Evolutionary conservation across 2,797 vertebrate genomes (phyloP), one percentile per base, ranked within the genome.

Genomic region (Merluccius polli): DNA sequence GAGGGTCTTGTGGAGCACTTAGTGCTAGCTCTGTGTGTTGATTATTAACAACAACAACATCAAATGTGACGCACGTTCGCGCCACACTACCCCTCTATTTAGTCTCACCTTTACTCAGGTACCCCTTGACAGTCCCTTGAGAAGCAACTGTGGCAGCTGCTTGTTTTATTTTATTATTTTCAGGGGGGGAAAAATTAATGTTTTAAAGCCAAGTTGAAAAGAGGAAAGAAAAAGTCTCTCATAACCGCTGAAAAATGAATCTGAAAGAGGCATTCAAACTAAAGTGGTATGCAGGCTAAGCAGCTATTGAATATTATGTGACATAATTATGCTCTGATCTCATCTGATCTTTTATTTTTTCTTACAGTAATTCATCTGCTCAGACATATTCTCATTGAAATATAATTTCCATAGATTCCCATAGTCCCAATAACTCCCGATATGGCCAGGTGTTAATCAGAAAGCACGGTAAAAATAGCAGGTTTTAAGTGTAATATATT

Each of bases 1-100:
- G 31, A 52, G 48, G 69, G 74, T 80, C 77, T 84, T 8, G 0
- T 38, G 71, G 77, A 83, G 79, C 82, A 79, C 77, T 87, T 80
- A 81, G 79, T 71, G 81, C 84, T 87, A 59, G 52, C 52, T 8
- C 7, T 7, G 81, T 87, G 79, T 86, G 83, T 76, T 77, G 79
- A 81, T 78, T 59, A 67, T 30, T 68, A 30, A 84, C 75, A 80
- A 90, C 86, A 87, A 86, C 86, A 87, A 81, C 79, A 87, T 83
- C 78, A 59, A 79, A 68, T 68, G 24, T 68, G 24, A 3, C 27
- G 30, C 65, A 29, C 65, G 11, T 30, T 29, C 27, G 11, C 29
- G 21, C 8, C 5, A 15, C 44, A 4, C 44, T 16, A 48, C 44
- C 52, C 21, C 52, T 21, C 44, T 48, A 48, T 59, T 24, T 59